Evolutionary conservation across 2,888 invertebrate genomes (phyloP).

Genomic region (Caenorhabditis zanzibari): DNA sequence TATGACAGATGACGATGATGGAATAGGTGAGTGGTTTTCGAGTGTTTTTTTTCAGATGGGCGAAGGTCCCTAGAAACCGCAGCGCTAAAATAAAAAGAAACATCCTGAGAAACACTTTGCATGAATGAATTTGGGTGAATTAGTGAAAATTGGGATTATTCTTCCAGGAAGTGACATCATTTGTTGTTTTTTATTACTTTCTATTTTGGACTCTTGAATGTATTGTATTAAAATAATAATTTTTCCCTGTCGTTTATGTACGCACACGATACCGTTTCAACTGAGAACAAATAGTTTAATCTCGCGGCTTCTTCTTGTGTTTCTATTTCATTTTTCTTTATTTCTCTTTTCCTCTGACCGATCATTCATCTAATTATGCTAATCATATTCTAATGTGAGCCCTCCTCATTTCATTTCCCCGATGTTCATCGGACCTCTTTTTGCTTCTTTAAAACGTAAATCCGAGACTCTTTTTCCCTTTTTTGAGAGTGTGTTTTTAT

Average conservation of each 20-base stretch:
- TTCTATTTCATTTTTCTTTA: background rate
- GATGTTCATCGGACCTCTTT: slow-evolving; percentile 17
- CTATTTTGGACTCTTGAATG: slow-evolving; percentile 10
- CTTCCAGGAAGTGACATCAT: slow-evolving; percentile 44
- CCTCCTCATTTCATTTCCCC: slow-evolving; percentile 14
- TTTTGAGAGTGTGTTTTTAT: slow-evolving; percentile 48
- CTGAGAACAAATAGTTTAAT: slow-evolving; percentile 47
- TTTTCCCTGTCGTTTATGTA: slow-evolving; percentile 6
- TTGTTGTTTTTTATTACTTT: background rate
- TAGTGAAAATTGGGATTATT: slow-evolving; percentile 32
- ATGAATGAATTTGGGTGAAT: slow-evolving; percentile 43
- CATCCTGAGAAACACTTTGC: slow-evolving; percentile 39
- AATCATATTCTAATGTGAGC: slow-evolving; percentile 59
- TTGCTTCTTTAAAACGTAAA: slow-evolving; percentile 33
- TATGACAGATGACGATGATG: slow-evolving; percentile 73
- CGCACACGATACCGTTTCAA: no score
- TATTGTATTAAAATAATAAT: background rate
- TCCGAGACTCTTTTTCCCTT: slow-evolving; percentile 32
- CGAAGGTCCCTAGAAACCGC: no score
- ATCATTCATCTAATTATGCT: slow-evolving; percentile 66
- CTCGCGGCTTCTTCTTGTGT: slow-evolving; percentile 11
- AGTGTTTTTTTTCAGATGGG: background rate
- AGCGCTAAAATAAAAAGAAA: slow-evolving; percentile 9
- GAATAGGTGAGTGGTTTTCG: slow-evolving; percentile 67
- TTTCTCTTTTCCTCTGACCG: slow-evolving; percentile 24